Conservation (phyloP, 1,140 invertebrate species). For the Bombus breviceps region DNA sequence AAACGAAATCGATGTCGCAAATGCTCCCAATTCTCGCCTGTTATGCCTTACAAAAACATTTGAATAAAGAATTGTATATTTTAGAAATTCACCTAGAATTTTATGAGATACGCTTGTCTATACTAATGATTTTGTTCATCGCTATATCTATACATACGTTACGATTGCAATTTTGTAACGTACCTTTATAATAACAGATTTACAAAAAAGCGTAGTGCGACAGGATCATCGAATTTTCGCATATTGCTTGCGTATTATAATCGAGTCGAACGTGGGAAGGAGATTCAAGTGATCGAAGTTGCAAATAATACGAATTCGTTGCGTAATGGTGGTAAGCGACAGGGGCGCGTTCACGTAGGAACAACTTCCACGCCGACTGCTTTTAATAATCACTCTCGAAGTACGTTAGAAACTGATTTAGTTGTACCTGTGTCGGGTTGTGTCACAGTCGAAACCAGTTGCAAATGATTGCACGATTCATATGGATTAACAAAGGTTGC, state of each 20-base stretch:
- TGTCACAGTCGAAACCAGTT: slow-evolving; percentile 7
- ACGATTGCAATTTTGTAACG: background rate
- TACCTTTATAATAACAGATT: background rate
- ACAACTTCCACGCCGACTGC: slow-evolving; percentile 20
- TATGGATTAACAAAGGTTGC: slow-evolving; percentile 1
- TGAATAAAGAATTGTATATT: too few species aligned
- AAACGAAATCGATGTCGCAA: too few species aligned
- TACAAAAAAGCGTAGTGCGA: background rate
- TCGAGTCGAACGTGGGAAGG: background rate
- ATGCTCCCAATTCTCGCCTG: too few species aligned
- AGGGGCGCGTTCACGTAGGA: slow-evolving; percentile 13
- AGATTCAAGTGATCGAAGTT: background rate
- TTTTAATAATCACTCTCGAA: slow-evolving; percentile 35
- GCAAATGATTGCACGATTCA: slow-evolving; percentile 21
- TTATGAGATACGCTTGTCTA: background rate
- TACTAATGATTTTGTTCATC: background rate
- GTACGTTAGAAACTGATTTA: slow-evolving; percentile 2
- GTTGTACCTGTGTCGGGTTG: background rate
- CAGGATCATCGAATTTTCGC: background rate
- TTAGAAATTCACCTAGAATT: background rate
- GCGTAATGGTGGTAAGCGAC: background rate
- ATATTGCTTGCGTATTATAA: background rate
- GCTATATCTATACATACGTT: background rate
- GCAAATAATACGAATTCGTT: background rate
- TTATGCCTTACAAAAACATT: too few species aligned